Evolutionary conservation across 1,140 invertebrate genomes (phyloP).

Genomic region (Hetaerina americana): DNA sequence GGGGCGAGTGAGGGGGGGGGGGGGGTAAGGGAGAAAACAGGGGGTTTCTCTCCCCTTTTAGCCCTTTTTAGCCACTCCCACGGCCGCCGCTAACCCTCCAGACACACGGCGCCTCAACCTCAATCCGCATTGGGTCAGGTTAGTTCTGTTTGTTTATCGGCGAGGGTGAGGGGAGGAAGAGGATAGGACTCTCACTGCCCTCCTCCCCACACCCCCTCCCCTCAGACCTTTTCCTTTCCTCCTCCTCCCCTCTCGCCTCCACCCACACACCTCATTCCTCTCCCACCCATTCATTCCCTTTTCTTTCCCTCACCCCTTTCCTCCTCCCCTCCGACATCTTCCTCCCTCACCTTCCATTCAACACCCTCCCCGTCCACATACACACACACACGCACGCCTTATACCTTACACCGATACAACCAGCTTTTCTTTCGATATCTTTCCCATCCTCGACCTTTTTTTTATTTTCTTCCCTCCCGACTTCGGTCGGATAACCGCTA

Average conservation of each 20-base stretch:
- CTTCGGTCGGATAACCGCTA: too few species aligned
- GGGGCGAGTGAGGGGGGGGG: neutral
- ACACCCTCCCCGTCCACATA: neutral
- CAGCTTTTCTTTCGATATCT: too few species aligned
- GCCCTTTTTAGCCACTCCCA: neutral
- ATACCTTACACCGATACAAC: too few species aligned
- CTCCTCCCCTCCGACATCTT: neutral
- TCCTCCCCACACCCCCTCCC: neutral
- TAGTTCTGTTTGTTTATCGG: neutral
- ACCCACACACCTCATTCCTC: slow-evolving; percentile 15
- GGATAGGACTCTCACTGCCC: slow-evolving; percentile 9
- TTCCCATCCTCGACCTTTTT: too few species aligned
- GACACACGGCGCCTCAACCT: too few species aligned
- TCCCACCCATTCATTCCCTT: slow-evolving; percentile 28
- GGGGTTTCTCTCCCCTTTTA: neutral
- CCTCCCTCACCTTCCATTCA: neutral
- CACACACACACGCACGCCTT: too few species aligned
- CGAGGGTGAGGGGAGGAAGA: slow-evolving; percentile 15
- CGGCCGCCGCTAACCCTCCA: too few species aligned
- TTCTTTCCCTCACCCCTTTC: neutral
- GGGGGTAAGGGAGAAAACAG: neutral
- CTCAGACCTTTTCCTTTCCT: neutral
- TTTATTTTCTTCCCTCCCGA: too few species aligned
- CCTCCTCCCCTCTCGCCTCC: neutral
- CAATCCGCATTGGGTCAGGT: neutral